phyloP scores from a whole-genome alignment of 2,113 vertebrate species.

The Lampris incognitus region DNA sequence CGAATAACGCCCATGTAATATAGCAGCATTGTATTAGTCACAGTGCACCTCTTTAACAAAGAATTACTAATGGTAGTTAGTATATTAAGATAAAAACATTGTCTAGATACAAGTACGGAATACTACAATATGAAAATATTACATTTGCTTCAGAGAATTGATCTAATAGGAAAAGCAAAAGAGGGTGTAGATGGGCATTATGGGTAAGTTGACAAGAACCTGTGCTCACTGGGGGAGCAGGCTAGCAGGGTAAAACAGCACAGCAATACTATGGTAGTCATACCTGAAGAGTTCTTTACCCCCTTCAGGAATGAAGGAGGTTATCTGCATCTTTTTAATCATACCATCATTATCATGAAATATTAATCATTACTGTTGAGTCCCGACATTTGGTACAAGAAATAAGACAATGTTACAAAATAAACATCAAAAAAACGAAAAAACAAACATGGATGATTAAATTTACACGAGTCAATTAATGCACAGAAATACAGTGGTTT shows the following conservation, averaged over 20 bases:
- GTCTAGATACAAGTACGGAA: conserved; percentile 63
- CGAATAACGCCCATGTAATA: conserved; percentile 67
- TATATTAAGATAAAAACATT: conserved; percentile 67
- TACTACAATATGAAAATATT: conserved; percentile 77
- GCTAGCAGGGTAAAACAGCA: conserved; percentile 38
- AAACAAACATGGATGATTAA: conserved; percentile 64
- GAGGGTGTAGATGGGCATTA: conserved; percentile 48
- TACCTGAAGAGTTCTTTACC: conserved; percentile 73
- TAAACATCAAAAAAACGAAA: conserved; percentile 51
- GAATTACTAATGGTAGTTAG: conserved; percentile 55
- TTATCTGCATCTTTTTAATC: conserved; percentile 48
- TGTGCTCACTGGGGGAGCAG: conserved; percentile 54
- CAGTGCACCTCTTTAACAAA: conserved; percentile 70
- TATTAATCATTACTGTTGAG: conserved; percentile 39
- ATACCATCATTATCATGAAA: conserved; percentile 20
- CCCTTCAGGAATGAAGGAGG: conserved; percentile 43
- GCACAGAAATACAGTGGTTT: conserved; percentile 62
- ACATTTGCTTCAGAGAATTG: conserved; percentile 64
- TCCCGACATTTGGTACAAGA: conserved; percentile 69
- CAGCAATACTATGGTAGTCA: conserved; percentile 53
- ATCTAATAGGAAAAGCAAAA: conserved; percentile 62
- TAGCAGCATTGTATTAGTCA: conserved; percentile 81
- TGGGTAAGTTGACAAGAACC: conserved; percentile 53
- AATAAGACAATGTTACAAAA: conserved; percentile 63
- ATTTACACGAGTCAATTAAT: conserved; percentile 61